Evolutionary conservation across 2,113 vertebrate species (phyloP).

Genomic region (Rhabdomys dilectus): DNA sequence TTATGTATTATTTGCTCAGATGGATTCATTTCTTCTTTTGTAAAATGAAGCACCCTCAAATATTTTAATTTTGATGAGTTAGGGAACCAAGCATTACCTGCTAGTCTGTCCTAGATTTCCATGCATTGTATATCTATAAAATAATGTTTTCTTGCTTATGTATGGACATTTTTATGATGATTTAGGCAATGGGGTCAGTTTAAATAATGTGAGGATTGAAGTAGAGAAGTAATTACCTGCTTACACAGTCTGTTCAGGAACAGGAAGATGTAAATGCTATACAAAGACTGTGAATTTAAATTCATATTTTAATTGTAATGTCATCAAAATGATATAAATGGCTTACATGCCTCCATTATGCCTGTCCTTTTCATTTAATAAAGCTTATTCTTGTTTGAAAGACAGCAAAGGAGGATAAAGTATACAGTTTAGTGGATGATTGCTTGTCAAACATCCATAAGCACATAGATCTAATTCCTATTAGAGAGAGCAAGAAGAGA

Average conservation of each 20-base stretch:
- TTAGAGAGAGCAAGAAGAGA: neutral
- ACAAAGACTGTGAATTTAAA: neutral
- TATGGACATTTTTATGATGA: neutral
- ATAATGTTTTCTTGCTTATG: neutral
- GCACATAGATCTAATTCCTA: neutral
- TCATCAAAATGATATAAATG: slow-evolving; percentile 19
- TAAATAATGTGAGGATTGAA: slow-evolving; percentile 36
- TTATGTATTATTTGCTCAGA: slow-evolving; percentile 31
- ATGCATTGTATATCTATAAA: slow-evolving; percentile 44
- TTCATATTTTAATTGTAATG: neutral
- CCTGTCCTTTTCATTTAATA: neutral
- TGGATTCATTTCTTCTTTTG: slow-evolving; percentile 14
- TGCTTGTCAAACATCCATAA: neutral
- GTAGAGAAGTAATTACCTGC: neutral
- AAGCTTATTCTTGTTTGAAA: neutral
- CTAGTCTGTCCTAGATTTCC: slow-evolving; percentile 38
- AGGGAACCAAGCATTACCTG: neutral
- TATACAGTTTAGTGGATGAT: neutral
- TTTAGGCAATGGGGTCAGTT: slow-evolving; percentile 8
- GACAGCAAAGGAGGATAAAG: neutral
- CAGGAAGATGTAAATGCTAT: neutral
- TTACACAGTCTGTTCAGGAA: neutral
- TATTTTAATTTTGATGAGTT: slow-evolving; percentile 18
- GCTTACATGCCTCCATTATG: neutral
- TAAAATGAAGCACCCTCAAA: neutral